Evolutionary conservation across 1,140 invertebrate genomes (phyloP).

Genomic region (Eriocheir sinensis): DNA sequence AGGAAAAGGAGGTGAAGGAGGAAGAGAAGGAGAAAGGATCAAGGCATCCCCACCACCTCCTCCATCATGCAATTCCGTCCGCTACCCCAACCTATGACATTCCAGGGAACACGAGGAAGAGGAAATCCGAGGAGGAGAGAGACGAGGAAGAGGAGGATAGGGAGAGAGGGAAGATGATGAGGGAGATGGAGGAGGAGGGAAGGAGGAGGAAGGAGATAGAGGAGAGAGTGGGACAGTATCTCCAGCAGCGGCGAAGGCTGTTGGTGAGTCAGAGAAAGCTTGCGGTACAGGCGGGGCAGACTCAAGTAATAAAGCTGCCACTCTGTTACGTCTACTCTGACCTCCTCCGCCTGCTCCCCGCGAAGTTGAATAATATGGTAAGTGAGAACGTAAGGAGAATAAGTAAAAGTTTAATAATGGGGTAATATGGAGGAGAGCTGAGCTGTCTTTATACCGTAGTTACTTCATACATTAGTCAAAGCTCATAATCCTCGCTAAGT

Average conservation of each 20-base stretch:
- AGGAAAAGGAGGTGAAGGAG: background rate
- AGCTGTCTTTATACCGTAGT: too few relatives aligned
- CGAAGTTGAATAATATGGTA: background rate
- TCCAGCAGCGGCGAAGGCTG: background rate
- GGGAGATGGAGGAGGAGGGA: background rate
- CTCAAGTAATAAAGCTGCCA: background rate
- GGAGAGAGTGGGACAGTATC: background rate
- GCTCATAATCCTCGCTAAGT: background rate
- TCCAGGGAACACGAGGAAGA: background rate
- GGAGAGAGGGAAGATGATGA: too few relatives aligned
- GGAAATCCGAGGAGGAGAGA: background rate
- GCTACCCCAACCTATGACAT: background rate
- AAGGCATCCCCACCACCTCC: background rate
- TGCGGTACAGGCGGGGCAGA: background rate
- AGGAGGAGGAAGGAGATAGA: background rate
- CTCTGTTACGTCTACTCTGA: background rate
- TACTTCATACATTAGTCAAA: background rate
- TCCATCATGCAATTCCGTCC: background rate
- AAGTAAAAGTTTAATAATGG: too few relatives aligned
- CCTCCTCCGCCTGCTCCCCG: background rate
- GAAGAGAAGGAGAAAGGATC: background rate
- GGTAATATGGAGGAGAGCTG: too few relatives aligned
- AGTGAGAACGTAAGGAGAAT: background rate
- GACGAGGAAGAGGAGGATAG: background rate
- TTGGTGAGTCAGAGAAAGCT: background rate